Evolutionary conservation across 92 coral and sea anemone species (phyloP).

Genomic region (Epizoanthus stellaris): DNA sequence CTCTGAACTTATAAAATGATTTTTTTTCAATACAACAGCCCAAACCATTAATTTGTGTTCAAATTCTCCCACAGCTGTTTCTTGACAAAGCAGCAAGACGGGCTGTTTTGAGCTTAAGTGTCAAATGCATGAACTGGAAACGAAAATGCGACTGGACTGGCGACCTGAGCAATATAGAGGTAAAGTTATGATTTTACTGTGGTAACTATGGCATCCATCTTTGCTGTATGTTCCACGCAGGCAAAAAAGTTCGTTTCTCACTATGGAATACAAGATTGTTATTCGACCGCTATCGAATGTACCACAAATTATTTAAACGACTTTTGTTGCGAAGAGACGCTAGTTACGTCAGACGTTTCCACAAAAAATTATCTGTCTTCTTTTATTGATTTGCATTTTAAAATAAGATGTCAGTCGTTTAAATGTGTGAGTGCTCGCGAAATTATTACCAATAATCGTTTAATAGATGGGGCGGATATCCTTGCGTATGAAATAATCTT

Average conservation of each 20-base stretch:
- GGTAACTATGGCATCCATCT: not conserved
- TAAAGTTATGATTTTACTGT: conserved; percentile 18
- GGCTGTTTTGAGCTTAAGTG: conserved; percentile 81
- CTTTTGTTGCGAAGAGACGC: no score
- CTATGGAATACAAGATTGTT: not conserved
- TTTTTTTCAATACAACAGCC: not conserved
- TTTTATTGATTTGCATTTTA: no score
- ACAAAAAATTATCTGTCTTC: no score
- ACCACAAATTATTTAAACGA: no score
- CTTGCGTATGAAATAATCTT: no score
- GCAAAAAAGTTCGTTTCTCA: not conserved
- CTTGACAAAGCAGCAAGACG: conserved; percentile 95
- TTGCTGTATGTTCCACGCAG: not conserved
- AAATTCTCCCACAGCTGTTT: conserved; percentile 66
- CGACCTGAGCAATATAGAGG: conserved; percentile 91
- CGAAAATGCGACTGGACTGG: conserved; percentile 99
- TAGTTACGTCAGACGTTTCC: no score
- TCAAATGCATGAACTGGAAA: conserved; percentile 95
- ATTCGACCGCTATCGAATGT: no score
- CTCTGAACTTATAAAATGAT: not conserved
- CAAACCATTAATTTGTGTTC: not conserved
- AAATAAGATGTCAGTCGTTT: no score
- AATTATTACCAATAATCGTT: no score
- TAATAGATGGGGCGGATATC: no score
- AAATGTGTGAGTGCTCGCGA: no score